A percentile compares a stretch with the other conserved stretches of the same genome.
Evolutionary conservation across 2,113 vertebrate genomes (phyloP).

Genomic region (Salvelinus alpinus): DNA sequence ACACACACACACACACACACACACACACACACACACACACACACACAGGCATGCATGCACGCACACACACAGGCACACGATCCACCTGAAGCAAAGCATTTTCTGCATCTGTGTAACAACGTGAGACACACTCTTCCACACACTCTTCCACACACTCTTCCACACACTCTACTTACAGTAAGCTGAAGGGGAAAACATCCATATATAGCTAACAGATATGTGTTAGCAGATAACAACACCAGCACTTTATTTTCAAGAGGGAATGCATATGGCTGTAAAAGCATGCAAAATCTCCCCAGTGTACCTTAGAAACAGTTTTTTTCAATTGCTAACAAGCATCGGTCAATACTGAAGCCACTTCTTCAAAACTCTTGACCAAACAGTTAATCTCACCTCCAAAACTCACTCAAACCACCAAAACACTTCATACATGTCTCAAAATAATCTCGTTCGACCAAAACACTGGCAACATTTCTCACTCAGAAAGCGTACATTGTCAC

Average conservation of each 20-base stretch:
- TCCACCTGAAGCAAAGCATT: background rate
- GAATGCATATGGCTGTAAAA: slow-evolving; percentile 7
- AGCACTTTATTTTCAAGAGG: slow-evolving; percentile 1
- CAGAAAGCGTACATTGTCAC: too few relatives aligned
- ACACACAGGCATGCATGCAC: background rate
- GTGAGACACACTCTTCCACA: background rate
- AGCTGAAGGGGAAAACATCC: background rate
- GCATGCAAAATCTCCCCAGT: slow-evolving; percentile 28
- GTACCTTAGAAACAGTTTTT: background rate
- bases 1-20: background rate
- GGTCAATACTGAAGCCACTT: too few relatives aligned
- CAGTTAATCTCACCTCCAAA: too few relatives aligned
- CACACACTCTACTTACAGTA: background rate
- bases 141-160: background rate
- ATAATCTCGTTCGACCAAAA: too few relatives aligned
- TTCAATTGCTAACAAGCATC: too few relatives aligned
- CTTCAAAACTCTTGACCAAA: too few relatives aligned
- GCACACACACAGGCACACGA: background rate
- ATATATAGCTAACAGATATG: background rate
- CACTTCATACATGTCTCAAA: too few relatives aligned
- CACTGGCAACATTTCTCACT: too few relatives aligned
- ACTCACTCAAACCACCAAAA: too few relatives aligned
- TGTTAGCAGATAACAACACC: background rate
- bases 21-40: background rate
- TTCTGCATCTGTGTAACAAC: background rate